phyloP scores from a whole-genome alignment of 2,888 invertebrate species.

The Drosophila meridiana region DNA sequence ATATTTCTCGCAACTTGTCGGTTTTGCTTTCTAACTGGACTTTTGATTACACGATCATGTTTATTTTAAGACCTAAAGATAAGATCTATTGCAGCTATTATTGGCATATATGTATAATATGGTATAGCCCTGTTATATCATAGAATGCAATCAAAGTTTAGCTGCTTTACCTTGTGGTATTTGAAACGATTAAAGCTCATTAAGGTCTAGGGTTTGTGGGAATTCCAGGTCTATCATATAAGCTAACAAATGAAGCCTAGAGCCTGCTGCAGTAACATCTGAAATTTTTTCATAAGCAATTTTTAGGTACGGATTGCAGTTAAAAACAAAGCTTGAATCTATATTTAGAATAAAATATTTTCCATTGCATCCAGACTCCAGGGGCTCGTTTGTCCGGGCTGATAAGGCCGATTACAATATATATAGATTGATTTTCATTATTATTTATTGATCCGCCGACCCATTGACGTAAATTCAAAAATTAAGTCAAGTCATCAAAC shows the following conservation, averaged over 20 bases:
- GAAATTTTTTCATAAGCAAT: background rate
- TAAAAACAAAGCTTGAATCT: constrained; percentile 33
- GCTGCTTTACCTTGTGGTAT: background rate
- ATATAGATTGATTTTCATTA: constrained; percentile 26
- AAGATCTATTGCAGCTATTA: background rate
- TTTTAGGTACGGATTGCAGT: constrained; percentile 36
- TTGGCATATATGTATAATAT: background rate
- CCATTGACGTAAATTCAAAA: constrained; percentile 61
- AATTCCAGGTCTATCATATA: background rate
- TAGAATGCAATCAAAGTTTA: background rate
- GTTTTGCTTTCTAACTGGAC: too few species aligned
- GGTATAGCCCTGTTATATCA: background rate
- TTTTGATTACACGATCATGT: background rate
- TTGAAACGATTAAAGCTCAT: background rate
- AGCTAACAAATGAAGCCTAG: background rate
- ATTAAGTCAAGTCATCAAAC: constrained; percentile 53
- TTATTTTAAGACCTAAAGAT: background rate
- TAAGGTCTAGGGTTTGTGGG: background rate
- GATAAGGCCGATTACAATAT: constrained; percentile 42
- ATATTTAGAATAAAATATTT: constrained; percentile 54
- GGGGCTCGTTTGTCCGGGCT: constrained; percentile 49
- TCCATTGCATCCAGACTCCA: constrained; percentile 23
- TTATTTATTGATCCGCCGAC: constrained; percentile 29
- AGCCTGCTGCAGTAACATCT: too few species aligned
- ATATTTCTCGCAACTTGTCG: background rate